These are phyloP conservation scores for Nudaria mundana DNA, from an alignment of 2,888 invertebrate genomes.

Conservation along the genomic window DNA sequence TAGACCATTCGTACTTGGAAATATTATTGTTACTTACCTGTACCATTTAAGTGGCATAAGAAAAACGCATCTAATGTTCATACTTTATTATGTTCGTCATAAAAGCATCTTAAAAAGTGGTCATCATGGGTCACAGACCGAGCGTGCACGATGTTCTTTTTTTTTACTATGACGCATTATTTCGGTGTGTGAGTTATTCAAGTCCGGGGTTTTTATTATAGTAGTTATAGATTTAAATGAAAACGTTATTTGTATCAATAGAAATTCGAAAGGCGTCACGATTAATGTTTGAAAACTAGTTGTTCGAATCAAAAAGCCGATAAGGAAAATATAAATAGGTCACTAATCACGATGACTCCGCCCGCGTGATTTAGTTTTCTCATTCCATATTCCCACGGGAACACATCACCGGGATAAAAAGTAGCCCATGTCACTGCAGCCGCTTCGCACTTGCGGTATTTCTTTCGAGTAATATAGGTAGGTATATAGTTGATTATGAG, in stretches of 20 bases:
- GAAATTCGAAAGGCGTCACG: too few species aligned
- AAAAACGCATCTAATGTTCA: slow-evolving; percentile 16
- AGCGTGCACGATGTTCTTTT: slow-evolving; percentile 3
- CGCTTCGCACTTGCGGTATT: too few species aligned
- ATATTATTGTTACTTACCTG: slow-evolving; percentile 18
- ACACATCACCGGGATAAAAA: too few species aligned
- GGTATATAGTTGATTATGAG: too few species aligned
- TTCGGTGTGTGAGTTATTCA: slow-evolving; percentile 7
- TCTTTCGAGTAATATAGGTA: too few species aligned
- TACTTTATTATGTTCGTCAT: slow-evolving; percentile 16
- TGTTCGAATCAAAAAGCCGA: too few species aligned
- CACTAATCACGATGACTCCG: too few species aligned
- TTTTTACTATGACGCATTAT: slow-evolving; percentile 3
- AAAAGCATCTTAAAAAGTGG: slow-evolving; percentile 12
- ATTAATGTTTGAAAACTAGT: too few species aligned
- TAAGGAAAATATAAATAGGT: too few species aligned
- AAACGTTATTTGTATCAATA: slow-evolving; percentile 6
- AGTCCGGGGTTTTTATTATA: background rate
- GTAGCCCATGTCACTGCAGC: too few species aligned
- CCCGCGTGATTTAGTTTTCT: too few species aligned
- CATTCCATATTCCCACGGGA: too few species aligned
- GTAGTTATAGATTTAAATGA: slow-evolving; percentile 19
- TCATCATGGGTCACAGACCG: slow-evolving; percentile 7
- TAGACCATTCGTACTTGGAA: slow-evolving; percentile 15
- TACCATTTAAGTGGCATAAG: slow-evolving; percentile 15